Percentiles rank a stretch among this genome's conserved stretches.
phyloP scores from a whole-genome alignment of 2,113 vertebrate genomes.

The Heterotis niloticus region DNA sequence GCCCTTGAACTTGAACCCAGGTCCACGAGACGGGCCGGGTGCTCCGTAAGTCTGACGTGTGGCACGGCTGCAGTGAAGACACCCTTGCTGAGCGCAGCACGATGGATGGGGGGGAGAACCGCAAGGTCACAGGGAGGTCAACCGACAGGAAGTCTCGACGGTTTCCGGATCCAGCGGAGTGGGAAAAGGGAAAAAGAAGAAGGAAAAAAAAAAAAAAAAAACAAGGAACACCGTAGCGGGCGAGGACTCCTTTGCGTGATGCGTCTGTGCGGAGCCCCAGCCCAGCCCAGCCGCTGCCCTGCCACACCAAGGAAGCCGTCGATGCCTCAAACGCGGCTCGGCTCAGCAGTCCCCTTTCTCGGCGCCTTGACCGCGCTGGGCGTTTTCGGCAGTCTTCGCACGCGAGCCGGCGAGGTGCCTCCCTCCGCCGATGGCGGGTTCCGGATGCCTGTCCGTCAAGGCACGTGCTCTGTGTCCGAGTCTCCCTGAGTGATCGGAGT shows the following conservation, averaged over 20 bases:
- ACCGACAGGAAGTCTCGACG: no score
- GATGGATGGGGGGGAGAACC: neutral
- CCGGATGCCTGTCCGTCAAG: constrained; percentile 4
- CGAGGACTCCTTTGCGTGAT: no score
- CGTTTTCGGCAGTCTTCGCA: no score
- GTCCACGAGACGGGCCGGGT: neutral
- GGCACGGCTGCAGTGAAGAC: neutral
- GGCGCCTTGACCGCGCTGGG: no score
- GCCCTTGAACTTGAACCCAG: no score
- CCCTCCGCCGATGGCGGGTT: neutral
- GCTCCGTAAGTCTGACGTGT: neutral
- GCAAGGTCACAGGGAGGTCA: neutral
- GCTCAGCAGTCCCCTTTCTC: neutral
- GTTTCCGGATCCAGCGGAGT: no score
- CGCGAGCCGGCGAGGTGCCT: no score
- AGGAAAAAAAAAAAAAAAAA: constrained; percentile 6
- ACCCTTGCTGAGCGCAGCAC: neutral
- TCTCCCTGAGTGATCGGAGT: constrained; percentile 45
- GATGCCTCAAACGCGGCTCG: no score
- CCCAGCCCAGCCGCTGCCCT: neutral
- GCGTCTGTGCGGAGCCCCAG: neutral
- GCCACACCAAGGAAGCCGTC: no score
- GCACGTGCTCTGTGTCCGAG: constrained; percentile 24
- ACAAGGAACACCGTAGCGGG: no score
- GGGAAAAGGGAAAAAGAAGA: neutral